Percentiles rank a stretch among this genome's conserved stretches.
phyloP scores from a whole-genome alignment of 2,797 vertebrate species.

The Labeo calbasu region DNA sequence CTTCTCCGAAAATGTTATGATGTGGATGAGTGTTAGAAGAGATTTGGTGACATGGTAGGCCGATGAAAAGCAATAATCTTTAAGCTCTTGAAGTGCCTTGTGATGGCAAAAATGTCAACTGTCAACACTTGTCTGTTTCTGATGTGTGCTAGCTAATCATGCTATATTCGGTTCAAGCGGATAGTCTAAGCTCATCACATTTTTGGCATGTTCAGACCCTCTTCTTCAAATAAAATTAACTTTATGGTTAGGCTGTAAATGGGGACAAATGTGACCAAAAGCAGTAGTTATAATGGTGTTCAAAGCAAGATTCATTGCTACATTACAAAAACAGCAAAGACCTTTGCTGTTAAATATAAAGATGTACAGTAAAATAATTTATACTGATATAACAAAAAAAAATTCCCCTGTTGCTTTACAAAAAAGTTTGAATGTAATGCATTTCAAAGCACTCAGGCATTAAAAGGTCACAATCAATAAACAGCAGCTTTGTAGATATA shows the following conservation, averaged over 20 bases:
- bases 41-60: not conserved
- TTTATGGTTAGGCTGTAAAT: conserved; percentile 43
- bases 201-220: not conserved
- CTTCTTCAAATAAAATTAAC: conserved; percentile 23
- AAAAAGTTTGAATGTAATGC: not conserved
- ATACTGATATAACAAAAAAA: not conserved
- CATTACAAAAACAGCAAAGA: not conserved
- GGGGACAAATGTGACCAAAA: conserved; percentile 26
- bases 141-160: not conserved
- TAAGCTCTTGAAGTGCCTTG: conserved; percentile 5
- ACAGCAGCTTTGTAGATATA: not conserved
- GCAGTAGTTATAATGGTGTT: not conserved
- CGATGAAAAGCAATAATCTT: conserved; percentile 10
- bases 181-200: conserved; percentile 8
- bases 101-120: not conserved
- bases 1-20: not conserved
- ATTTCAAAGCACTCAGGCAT: not conserved
- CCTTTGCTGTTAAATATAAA: not conserved
- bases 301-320: not conserved
- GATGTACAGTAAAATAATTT: not conserved
- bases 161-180: not conserved
- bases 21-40: not conserved
- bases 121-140: not conserved
- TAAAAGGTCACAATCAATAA: not conserved
- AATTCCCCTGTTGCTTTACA: not conserved